Evolutionary conservation across 2,113 vertebrate genomes (phyloP).

Genomic region (Eclectus roratus): DNA sequence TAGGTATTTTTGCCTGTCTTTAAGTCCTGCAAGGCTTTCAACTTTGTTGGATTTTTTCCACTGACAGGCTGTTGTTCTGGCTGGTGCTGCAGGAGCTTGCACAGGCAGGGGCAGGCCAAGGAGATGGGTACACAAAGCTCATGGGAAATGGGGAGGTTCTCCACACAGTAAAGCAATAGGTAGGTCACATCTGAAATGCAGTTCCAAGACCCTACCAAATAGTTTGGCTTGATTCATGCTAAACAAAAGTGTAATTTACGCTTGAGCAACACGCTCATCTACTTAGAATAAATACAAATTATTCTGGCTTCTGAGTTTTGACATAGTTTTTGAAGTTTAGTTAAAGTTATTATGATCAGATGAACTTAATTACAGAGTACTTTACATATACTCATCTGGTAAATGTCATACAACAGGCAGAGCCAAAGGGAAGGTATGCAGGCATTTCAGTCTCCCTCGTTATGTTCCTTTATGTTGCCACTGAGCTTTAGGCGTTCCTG

Average conservation of each 20-base stretch:
- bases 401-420: slow-evolving; percentile 41
- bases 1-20: not conserved
- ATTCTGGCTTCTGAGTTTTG: slow-evolving; percentile 53
- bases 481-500: not conserved
- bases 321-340: slow-evolving; percentile 49
- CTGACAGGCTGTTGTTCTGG: not conserved
- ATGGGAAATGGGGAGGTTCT: not conserved
- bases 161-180: not conserved
- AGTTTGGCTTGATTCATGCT: not conserved
- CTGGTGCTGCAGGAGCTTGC: not conserved
- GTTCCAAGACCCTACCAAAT: not conserved
- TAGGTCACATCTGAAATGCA: not conserved
- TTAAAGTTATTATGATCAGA: slow-evolving; percentile 50
- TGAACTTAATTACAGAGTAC: slow-evolving; percentile 49
- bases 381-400: slow-evolving; percentile 43
- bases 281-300: slow-evolving; percentile 56
- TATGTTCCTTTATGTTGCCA: not conserved
- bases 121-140: not conserved
- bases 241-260: not conserved
- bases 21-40: not conserved
- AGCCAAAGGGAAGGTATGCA: slow-evolving; percentile 34
- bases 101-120: not conserved
- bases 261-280: not conserved
- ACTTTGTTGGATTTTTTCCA: not conserved
- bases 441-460: not conserved